Evolutionary conservation across 2,113 vertebrate genomes (phyloP), one percentile per base, ranked within the genome.

Genomic region (Planiliza haematocheilus): DNA sequence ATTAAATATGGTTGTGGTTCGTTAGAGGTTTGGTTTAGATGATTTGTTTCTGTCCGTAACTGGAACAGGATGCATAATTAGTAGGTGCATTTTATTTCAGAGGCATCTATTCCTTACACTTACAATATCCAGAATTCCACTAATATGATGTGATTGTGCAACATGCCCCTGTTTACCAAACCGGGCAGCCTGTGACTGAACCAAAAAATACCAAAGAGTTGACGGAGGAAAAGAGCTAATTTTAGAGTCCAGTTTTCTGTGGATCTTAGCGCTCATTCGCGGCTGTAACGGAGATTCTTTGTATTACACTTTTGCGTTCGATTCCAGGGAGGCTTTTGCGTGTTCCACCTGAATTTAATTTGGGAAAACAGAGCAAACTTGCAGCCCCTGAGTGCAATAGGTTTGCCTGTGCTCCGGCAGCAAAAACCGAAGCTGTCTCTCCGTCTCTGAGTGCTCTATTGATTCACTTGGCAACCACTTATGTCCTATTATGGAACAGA

Each of bases 381-480:
- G 43, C 42, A 34, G 61, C 63, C 21, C 51, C 46, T 37, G n/a
- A 24, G 48, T 12, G 14, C 41, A 49, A 51, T 17, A 10, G 55
- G 41, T 55, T 34, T 43, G 59, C 65, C 61, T 77, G 39, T 46
- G 52, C 64, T 69, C 9, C 59, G 50, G 53, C 34, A 39, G 41
- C 13, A 61, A 60, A 45, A 55, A 71, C 14, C 63, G 62, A 77
- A 84, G 34, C 49, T 39, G 58, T 37, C 64, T 48, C 41, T 48
- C 17, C 49, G 37, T 67, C 50, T 70, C 49, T 72, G 60, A 72
- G 50, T 68, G 68, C 61, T 59, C 46, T 70, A 84, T 85, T 77
- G 67, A 86, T 90, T 86, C 81, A 77, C 11, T 77, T 70, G 82
- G 76, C 82, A 75, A 56, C 62, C 58, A 78, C 66, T 84, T 58